A percentile compares a stretch with the other conserved stretches of the same genome.
Conservation (phyloP, 2,888 invertebrate genomes). For the Lycocerus yunnanus region DNA sequence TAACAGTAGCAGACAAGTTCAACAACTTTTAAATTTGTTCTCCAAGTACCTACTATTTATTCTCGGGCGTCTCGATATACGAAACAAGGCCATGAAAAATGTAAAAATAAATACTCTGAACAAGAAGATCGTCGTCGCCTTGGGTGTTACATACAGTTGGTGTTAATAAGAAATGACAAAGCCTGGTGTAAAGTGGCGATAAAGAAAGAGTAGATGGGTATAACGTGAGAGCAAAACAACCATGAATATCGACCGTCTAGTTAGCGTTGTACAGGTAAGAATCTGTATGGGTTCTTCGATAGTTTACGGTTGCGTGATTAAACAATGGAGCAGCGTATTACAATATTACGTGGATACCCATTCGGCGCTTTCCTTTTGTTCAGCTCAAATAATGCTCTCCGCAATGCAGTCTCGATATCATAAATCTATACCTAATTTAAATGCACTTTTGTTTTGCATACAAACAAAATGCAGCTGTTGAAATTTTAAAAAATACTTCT, state of each 20-base stretch:
- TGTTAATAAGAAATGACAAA: conserved; percentile 1
- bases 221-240: not conserved
- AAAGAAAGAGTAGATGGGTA: not conserved
- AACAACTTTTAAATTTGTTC: not conserved
- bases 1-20: not conserved
- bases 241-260: conserved; percentile 10
- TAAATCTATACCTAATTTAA: conserved; percentile 37
- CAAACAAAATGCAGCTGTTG: conserved; percentile 9
- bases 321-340: conserved; percentile 34
- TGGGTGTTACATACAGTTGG: not conserved
- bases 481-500: not conserved
- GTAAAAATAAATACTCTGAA: not conserved
- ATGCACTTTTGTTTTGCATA: conserved; percentile 34
- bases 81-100: not conserved
- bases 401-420: conserved; percentile 5
- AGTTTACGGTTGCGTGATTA: conserved; percentile 24
- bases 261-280: conserved; percentile 25
- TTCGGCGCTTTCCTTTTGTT: conserved; percentile 21
- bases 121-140: not conserved
- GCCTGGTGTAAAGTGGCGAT: not conserved
- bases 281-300: conserved; percentile 10
- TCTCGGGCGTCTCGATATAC: not conserved
- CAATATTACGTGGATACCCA: conserved; percentile 22
- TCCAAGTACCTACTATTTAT: not conserved
- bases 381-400: conserved; percentile 6